A percentile compares a stretch with the other conserved stretches of the same genome.
Conservation (phyloP, 1,140 invertebrate species). For the Andrena cerasifolii region DNA sequence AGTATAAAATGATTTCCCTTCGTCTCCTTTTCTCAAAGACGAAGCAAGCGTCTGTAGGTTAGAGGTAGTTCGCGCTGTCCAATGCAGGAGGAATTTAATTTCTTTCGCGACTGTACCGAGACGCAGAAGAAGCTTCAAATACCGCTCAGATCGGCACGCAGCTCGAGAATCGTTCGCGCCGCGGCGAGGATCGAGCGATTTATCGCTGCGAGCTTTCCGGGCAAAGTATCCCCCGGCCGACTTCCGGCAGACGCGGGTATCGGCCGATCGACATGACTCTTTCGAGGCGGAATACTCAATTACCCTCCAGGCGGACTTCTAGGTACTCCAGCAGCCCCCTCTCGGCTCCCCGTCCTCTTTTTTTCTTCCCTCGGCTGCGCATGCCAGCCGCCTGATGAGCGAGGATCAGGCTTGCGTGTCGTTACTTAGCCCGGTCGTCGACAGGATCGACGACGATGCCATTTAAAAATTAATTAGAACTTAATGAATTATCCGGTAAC, state of each 20-base stretch:
- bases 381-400: not conserved
- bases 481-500: slow-evolving; percentile 48
- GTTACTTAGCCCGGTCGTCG: slow-evolving; percentile 39
- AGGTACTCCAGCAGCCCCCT: slow-evolving; percentile 31
- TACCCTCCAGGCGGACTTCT: slow-evolving; percentile 66
- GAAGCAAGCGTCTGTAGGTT: no score
- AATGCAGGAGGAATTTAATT: no score
- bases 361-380: slow-evolving; percentile 13
- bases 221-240: slow-evolving; percentile 77
- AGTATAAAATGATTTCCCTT: no score
- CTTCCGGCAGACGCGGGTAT: slow-evolving; percentile 78
- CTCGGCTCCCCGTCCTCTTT: slow-evolving; percentile 48
- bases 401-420: slow-evolving; percentile 47
- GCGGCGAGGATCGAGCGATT: slow-evolving; percentile 64
- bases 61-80: no score
- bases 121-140: slow-evolving; percentile 1
- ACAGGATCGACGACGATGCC: slow-evolving; percentile 17
- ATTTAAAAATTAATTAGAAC: slow-evolving; percentile 55
- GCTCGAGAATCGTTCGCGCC: not conserved
- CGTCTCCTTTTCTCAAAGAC: no score
- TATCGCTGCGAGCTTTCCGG: slow-evolving; percentile 77
- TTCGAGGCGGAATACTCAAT: slow-evolving; percentile 80
- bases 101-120: no score
- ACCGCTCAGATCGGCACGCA: slow-evolving; percentile 4
- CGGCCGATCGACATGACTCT: slow-evolving; percentile 79